Base-by-base conservation (phyloP, 2,888 invertebrate genomes). In the Nebria brevicollis region DNA sequence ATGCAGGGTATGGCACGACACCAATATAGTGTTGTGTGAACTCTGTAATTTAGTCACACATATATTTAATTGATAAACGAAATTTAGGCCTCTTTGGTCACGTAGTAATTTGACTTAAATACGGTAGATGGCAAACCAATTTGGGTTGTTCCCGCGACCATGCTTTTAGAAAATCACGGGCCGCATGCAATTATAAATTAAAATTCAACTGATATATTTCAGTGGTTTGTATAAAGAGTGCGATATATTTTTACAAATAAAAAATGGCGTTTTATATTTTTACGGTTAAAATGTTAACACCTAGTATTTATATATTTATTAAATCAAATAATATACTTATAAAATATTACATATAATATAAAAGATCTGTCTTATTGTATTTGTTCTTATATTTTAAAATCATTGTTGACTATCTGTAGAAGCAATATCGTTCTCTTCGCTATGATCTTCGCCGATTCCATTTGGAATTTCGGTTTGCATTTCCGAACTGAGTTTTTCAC, bases 401-500 rank as follows among this genome's bases (percentile, higher is more conserved):
- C 77, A 82, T 82, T 79, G 77, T 77, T 80, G 78, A 84, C 84
- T 86, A 83, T 87, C 87, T 81, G 86, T 86, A 79, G 86, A 84
- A 75, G 85, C 83, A 80, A 83, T 85, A 74, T 86, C 85, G 26
- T 84, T 86, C 77, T 85, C 85, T 43, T 43, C 70, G 70, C 81
- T 81, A 77, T 72, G 83, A 81, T 81, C 72, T 10, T 72, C 83
- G 79, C 83, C 83, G 11, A 77, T 70, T 82, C 83, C 84, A 82
- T 84, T 73, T 25, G 7, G 20, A 15, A 88, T 83, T 85, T 89
- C 85, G 86, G 87, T 88, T 88, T 89, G 86, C 77, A 91, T 86
- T 83, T 93, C 90, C 72, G 91, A 90, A 85, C 92, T 91, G n/a
- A 94, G 88, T 88, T 95, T 95, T 77, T 92, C 92, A 2, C 93